A percentile compares a stretch with the other conserved stretches of the same genome.
Conservation (phyloP, 2,888 invertebrate species). For the Dasysyrphus tricinctus region DNA sequence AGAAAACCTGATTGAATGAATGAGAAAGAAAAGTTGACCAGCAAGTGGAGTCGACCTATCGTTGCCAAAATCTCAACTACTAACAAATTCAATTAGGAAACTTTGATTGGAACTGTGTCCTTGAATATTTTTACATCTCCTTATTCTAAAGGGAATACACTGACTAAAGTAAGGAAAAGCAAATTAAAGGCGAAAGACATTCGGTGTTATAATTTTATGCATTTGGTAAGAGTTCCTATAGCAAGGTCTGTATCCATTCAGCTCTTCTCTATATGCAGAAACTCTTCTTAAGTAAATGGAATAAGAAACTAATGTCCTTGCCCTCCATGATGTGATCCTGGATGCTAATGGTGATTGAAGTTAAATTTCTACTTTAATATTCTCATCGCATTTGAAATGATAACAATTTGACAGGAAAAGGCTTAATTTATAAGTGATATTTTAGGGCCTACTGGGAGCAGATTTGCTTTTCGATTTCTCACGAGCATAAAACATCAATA, state of each 20-base stretch:
- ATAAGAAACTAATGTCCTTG: conserved; percentile 11
- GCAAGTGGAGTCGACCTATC: conserved; percentile 29
- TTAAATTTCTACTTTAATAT: conserved; percentile 19
- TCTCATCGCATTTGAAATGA: conserved; percentile 13
- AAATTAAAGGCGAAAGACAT: conserved; percentile 37
- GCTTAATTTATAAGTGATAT: conserved; percentile 51
- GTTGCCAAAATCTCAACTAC: conserved; percentile 55
- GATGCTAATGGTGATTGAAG: not conserved
- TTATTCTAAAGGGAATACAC: not conserved
- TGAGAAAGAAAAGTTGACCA: conserved; percentile 43
- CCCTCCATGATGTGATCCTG: not conserved
- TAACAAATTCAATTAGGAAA: conserved; percentile 72
- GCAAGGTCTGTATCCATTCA: not conserved
- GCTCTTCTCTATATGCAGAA: conserved; percentile 11
- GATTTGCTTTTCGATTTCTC: conserved; percentile 38
- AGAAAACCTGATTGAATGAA: conserved; percentile 1
- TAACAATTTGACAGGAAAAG: conserved; percentile 50
- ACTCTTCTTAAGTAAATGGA: not conserved
- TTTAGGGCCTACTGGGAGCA: conserved; percentile 6
- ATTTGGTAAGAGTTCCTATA: conserved; percentile 41
- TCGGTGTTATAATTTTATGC: conserved; percentile 53
- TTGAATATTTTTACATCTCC: conserved; percentile 66
- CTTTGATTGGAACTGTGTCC: conserved; percentile 70
- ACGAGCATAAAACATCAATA: conserved; percentile 11
- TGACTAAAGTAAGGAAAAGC: not conserved